Conservation (phyloP, 2,113 vertebrate species). For the Morone saxatilis region DNA sequence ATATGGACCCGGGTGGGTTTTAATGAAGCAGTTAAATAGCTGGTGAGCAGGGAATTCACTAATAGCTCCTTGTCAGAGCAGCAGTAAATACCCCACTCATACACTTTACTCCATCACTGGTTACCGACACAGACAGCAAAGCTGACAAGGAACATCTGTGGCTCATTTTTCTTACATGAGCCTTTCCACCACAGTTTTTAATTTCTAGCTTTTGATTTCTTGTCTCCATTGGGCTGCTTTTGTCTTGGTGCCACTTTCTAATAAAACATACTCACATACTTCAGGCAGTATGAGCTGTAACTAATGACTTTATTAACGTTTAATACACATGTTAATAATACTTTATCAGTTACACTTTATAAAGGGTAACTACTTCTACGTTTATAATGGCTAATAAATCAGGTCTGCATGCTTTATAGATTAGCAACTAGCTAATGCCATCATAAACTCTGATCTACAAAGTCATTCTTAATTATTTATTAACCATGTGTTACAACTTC, state of each 20-base stretch:
- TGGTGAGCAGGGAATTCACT: conserved; percentile 73
- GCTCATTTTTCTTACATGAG: conserved; percentile 62
- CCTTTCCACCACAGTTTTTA: conserved; percentile 43
- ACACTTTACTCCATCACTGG: conserved; percentile 61
- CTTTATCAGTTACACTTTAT: not conserved
- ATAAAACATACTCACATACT: not conserved
- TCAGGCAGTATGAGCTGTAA: not conserved
- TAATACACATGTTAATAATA: not conserved
- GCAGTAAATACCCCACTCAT: conserved; percentile 65
- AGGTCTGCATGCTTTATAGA: not conserved
- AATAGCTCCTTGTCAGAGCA: conserved; percentile 75
- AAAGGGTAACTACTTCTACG: not conserved
- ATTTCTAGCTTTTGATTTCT: conserved; percentile 26
- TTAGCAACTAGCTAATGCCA: not conserved
- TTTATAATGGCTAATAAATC: conserved; percentile 4
- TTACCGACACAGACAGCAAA: conserved; percentile 56
- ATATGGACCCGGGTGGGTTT: conserved; percentile 71
- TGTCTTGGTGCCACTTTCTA: conserved; percentile 19
- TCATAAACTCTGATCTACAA: not conserved
- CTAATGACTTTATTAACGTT: not conserved
- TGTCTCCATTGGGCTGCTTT: conserved; percentile 11
- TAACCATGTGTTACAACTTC: not conserved
- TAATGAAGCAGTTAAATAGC: conserved; percentile 80
- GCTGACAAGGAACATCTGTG: conserved; percentile 71
- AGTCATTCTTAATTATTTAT: conserved; percentile 2